Conservation (phyloP, 2,888 invertebrate genomes). For the Mellilla xanthometata region DNA sequence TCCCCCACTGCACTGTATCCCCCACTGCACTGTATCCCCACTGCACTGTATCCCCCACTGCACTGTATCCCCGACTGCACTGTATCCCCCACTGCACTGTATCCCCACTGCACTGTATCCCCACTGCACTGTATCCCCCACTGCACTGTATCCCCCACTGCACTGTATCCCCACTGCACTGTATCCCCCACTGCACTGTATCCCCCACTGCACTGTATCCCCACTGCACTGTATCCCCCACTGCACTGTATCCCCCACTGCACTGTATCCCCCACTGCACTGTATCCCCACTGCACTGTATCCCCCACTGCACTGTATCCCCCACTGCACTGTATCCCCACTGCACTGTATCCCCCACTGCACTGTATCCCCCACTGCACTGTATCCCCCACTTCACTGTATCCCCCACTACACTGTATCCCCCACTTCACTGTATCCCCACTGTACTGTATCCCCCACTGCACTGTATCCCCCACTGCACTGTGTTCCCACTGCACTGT, state of each 20-base stretch:
- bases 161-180: too few relatives aligned
- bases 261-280: slow-evolving; percentile 3
- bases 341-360: not conserved
- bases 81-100: slow-evolving; percentile 4
- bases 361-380: slow-evolving; percentile 3
- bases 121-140: not conserved
- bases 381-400: too few relatives aligned
- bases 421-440: not conserved
- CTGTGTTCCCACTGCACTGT: too few relatives aligned
- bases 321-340: not conserved
- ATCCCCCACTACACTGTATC: slow-evolving; percentile 5
- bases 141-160: slow-evolving; percentile 2
- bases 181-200: slow-evolving; percentile 5
- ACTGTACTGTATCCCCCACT: not conserved
- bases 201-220: not conserved
- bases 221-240: too few relatives aligned
- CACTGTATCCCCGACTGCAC: too few relatives aligned
- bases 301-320: slow-evolving; percentile 4
- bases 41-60: slow-evolving; percentile 2
- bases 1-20: not conserved
- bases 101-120: not conserved
- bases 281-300: not conserved
- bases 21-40: slow-evolving; percentile 1
- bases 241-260: slow-evolving; percentile 2
- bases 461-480: slow-evolving; percentile 3